Percentiles rank a stretch among this genome's conserved stretches.
Conservation (phyloP, 2,113 vertebrate genomes). For the Grallaria varia region DNA sequence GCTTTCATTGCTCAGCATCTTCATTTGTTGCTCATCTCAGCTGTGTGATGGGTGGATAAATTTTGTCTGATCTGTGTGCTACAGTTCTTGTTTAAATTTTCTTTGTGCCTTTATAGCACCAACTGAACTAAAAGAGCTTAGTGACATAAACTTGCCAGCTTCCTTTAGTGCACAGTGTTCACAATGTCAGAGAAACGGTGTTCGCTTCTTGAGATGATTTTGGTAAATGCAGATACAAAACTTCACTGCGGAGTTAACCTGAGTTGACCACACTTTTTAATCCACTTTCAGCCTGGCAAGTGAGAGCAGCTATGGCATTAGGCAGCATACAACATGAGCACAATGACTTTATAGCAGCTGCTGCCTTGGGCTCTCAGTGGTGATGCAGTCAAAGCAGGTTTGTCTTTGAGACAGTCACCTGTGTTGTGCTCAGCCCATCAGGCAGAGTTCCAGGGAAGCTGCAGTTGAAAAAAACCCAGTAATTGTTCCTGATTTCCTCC, state of each 20-base stretch:
- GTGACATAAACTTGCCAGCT: neutral
- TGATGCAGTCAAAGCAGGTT: neutral
- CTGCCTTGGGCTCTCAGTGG: neutral
- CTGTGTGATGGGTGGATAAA: neutral
- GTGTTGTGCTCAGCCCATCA: neutral
- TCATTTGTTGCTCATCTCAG: neutral
- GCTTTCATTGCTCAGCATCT: neutral
- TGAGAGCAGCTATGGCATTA: neutral
- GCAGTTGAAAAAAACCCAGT: neutral
- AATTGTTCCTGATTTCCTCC: neutral
- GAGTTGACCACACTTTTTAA: neutral
- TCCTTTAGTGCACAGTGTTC: fast-evolving
- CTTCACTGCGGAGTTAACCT: neutral
- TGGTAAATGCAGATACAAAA: neutral
- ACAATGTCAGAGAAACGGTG: neutral
- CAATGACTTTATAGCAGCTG: neutral
- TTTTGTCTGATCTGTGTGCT: neutral
- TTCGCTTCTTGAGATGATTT: neutral
- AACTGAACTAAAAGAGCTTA: neutral
- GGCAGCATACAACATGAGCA: fast-evolving
- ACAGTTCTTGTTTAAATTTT: neutral
- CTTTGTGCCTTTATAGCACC: neutral
- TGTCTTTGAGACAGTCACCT: neutral
- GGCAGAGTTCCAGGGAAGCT: neutral
- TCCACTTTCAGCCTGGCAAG: neutral